Evolutionary conservation across 2,797 vertebrate genomes (phyloP).

Genomic region (Paratrypauchen microcephalus): DNA sequence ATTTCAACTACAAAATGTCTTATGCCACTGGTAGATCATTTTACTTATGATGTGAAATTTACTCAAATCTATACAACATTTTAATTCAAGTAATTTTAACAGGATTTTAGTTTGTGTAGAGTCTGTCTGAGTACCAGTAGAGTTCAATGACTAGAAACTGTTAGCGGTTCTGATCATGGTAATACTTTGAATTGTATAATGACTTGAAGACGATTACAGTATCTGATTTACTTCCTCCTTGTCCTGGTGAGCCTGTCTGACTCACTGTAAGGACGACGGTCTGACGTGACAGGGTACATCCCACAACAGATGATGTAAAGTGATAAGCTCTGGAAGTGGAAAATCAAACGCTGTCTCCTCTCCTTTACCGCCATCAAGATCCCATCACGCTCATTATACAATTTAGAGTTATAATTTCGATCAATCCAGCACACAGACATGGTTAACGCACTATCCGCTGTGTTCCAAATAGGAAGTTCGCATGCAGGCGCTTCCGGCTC

Average conservation of each 20-base stretch:
- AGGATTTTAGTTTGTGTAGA: too few relatives aligned
- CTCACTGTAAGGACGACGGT: conserved; percentile 15
- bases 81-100: too few relatives aligned
- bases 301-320: conserved; percentile 43
- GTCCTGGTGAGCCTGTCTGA: conserved; percentile 2
- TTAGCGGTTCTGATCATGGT: neutral
- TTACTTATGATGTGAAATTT: too few relatives aligned
- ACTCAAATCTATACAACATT: too few relatives aligned
- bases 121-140: neutral
- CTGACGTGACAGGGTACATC: conserved; percentile 26
- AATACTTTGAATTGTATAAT: conserved; percentile 15
- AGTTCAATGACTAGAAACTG: too few relatives aligned
- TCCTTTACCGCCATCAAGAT: conserved; percentile 51
- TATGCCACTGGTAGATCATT: too few relatives aligned
- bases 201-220: neutral
- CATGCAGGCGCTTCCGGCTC: too few relatives aligned
- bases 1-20: too few relatives aligned
- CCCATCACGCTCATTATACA: conserved; percentile 59
- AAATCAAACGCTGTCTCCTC: conserved; percentile 52
- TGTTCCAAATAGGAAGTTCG: too few relatives aligned
- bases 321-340: conserved; percentile 45
- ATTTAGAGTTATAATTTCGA: conserved; percentile 57
- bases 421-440: conserved; percentile 36
- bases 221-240: neutral
- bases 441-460: too few relatives aligned